Percentiles rank a stretch among this genome's conserved stretches.
phyloP scores from a whole-genome alignment of 2,113 vertebrate species.

The Empidonax traillii region DNA sequence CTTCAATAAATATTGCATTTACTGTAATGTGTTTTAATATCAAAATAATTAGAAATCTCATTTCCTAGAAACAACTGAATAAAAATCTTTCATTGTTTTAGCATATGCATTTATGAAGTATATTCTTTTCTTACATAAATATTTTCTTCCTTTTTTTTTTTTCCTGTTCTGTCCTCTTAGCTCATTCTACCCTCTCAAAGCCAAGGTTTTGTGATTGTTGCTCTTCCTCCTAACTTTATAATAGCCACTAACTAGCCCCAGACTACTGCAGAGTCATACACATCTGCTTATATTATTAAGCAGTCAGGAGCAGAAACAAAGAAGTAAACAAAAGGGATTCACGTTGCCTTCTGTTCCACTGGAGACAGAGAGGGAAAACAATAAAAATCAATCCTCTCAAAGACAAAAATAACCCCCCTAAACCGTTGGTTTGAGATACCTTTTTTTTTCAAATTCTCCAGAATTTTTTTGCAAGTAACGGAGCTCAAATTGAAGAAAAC shows the following conservation, averaged over 20 bases:
- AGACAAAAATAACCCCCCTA: neutral
- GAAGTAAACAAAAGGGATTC: slow-evolving; percentile 60
- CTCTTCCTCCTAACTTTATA: neutral
- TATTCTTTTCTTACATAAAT: neutral
- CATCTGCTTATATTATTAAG: slow-evolving; percentile 2
- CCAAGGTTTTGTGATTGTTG: neutral
- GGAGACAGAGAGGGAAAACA: neutral
- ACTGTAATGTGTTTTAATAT: neutral
- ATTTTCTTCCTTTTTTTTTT: neutral
- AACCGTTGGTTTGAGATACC: neutral
- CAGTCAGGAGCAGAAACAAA: slow-evolving; percentile 48
- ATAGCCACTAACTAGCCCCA: neutral
- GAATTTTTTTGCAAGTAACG: neutral
- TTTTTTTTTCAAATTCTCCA: neutral
- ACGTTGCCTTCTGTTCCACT: slow-evolving; percentile 18
- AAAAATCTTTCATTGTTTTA: neutral
- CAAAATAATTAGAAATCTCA: neutral
- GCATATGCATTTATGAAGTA: accelerated
- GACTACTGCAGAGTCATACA: neutral
- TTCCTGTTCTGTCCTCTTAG: neutral
- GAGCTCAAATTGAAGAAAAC: neutral
- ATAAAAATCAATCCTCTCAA: neutral
- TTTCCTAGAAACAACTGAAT: neutral
- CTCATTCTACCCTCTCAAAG: neutral
- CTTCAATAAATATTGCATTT: neutral